Base-by-base conservation (phyloP, 2,113 vertebrate genomes). In the Diphyllodes magnificus region DNA sequence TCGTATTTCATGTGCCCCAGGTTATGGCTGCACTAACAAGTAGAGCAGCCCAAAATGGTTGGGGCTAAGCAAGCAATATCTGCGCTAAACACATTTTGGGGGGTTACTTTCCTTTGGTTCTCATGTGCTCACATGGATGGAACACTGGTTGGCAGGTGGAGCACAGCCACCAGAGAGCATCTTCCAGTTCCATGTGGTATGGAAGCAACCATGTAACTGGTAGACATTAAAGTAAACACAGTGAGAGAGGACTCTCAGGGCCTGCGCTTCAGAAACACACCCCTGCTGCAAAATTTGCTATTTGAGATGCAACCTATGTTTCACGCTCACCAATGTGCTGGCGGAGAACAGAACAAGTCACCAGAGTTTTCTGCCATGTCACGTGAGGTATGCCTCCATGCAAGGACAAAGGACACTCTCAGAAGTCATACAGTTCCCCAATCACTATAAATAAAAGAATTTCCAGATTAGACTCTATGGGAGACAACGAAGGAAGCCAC, bases 21-120 rank as follows among this genome's bases (percentile, higher is more conserved):
- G 33, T 50, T 72, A 40, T 19, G 25, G 40, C 30, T 87, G 51
- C 44, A 19, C 24, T 64, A 60, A 57, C 15, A 65, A 71, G 24
- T 5, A 42, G 9, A 79, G 10, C 19, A 44, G 14, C 9, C 61
- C 42, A 12, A 61, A 86, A 66, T 2, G 21, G 12, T 9, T 40
- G 20, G 12, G 44, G 12, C 56, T 56, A 56, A 39, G 21, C 20
- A 42, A 3, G 7, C 0, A 0, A 9, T 14, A 15, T 23, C 70
- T 64, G 13, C 0, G 0, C 13, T 39, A 50, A 24, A 61, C 10
- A 12, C 11, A 4, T 61, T 61, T 61, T 15, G 5, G 13, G 1
- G 1, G 1, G 8, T 47, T 44, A 33, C 14, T 53, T 77, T 37
- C 20, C 37, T 35, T 47, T 13, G 47, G 30, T 30, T 75, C 37